Conservation (phyloP, 2,113 vertebrate species). For the Smithornis capensis region DNA sequence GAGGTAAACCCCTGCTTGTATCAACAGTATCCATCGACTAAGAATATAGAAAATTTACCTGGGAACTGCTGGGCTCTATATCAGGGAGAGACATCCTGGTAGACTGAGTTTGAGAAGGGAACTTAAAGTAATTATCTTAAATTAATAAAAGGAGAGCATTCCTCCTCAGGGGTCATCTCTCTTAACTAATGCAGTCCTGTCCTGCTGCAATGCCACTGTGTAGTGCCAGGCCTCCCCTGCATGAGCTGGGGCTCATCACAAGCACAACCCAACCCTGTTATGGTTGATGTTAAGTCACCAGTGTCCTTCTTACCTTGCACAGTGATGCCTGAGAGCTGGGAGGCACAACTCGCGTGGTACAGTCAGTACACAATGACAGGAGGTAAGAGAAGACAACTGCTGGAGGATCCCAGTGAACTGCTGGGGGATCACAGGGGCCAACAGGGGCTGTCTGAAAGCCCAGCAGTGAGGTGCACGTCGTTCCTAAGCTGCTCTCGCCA, state of each 20-base stretch:
- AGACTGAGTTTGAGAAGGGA: background rate
- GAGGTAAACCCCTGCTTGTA: accelerated
- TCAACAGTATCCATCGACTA: background rate
- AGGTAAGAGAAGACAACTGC: background rate
- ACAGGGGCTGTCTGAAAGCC: background rate
- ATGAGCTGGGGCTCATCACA: background rate
- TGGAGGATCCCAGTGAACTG: background rate
- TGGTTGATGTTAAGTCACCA: background rate
- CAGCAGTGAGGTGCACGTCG: accelerated
- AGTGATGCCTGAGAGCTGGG: background rate
- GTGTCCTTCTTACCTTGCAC: background rate
- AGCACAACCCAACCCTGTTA: background rate
- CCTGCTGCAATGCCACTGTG: background rate
- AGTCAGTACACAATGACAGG: background rate
- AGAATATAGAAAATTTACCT: background rate
- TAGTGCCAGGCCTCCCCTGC: background rate
- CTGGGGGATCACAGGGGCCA: background rate
- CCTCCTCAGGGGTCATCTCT: background rate
- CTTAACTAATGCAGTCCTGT: background rate
- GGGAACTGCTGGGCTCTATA: background rate
- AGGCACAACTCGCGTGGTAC: background rate
- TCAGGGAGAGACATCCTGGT: background rate
- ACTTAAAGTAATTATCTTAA: conserved; percentile 1
- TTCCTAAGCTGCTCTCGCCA: background rate
- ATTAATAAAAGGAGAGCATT: conserved; percentile 1